Percentiles rank a stretch among this genome's conserved stretches.
These are phyloP conservation scores for Meloidogyne floridensis DNA, from an alignment of 1,140 invertebrate genomes.

Conservation along the genomic window DNA sequence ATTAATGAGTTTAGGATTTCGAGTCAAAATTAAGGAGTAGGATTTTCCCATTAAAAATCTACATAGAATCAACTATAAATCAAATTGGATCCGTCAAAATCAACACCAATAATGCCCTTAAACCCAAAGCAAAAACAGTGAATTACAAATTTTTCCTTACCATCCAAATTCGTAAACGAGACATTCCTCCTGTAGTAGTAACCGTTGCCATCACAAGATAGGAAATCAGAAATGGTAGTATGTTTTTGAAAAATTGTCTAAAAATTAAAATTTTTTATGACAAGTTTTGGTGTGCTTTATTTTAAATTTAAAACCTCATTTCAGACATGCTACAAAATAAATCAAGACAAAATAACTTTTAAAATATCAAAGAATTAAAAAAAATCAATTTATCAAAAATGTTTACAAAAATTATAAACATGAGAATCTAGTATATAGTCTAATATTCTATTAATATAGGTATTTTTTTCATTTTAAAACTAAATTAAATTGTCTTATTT, in stretches of 20 bases:
- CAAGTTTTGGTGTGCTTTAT: too few species aligned
- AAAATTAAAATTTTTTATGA: background rate
- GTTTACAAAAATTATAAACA: background rate
- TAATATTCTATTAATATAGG: background rate
- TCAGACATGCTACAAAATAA: too few species aligned
- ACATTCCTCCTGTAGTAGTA: slow-evolving; percentile 13
- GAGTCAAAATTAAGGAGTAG: too few species aligned
- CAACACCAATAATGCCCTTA: too few species aligned
- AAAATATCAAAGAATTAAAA: background rate
- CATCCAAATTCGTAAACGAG: slow-evolving; percentile 31
- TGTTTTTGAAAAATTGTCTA: background rate
- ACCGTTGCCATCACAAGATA: background rate
- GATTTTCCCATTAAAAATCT: too few species aligned
- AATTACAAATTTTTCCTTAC: background rate
- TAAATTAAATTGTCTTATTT: slow-evolving; percentile 17
- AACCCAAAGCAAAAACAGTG: too few species aligned
- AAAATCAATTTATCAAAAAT: slow-evolving; percentile 8
- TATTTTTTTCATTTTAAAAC: background rate
- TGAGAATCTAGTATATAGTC: background rate
- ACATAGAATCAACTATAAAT: too few species aligned
- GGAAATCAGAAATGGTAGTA: background rate
- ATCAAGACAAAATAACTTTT: background rate
- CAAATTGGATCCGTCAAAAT: too few species aligned
- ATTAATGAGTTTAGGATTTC: too few species aligned
- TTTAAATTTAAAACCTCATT: too few species aligned